phyloP scores from a whole-genome alignment of 2,797 vertebrate genomes.

The Neoniphon sammara region DNA sequence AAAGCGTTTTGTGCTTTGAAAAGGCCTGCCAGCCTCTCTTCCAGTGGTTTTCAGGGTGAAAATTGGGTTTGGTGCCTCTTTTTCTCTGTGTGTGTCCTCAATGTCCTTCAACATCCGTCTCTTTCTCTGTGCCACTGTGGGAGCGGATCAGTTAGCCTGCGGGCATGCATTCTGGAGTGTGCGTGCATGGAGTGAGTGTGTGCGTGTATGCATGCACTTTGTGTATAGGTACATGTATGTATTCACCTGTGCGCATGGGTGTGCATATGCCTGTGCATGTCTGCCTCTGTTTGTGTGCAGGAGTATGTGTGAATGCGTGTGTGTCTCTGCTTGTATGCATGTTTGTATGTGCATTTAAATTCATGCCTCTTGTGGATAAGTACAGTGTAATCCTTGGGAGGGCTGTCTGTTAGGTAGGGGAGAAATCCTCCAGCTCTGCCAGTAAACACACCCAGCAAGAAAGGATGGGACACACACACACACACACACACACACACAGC shows the following conservation, averaged over 20 bases:
- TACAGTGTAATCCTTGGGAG: constrained; percentile 26
- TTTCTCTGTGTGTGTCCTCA: constrained; percentile 53
- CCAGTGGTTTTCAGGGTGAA: constrained; percentile 49
- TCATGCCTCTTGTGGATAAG: constrained; percentile 15
- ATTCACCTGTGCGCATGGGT: constrained; percentile 13
- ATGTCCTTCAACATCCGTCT: constrained; percentile 64
- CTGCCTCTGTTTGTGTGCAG: background rate
- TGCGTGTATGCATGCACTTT: constrained; percentile 1
- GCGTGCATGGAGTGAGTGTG: constrained; percentile 6
- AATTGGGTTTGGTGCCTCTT: constrained; percentile 44
- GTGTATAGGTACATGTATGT: constrained; percentile 9
- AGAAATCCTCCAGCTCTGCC: constrained; percentile 36
- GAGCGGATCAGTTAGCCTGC: constrained; percentile 49
- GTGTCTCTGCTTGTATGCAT: background rate
- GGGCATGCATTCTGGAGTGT: constrained; percentile 19
- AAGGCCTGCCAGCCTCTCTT: constrained; percentile 27
- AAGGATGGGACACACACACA: constrained; percentile 19
- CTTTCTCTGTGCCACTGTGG: constrained; percentile 47
- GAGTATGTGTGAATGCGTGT: constrained; percentile 6
- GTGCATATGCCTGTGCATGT: background rate
- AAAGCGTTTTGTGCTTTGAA: constrained; percentile 54
- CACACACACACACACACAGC: background rate
- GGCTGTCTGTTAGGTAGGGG: constrained; percentile 32
- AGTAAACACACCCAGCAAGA: constrained; percentile 53
- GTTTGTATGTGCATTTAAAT: background rate